Conservation (phyloP, 2,797 vertebrate genomes). For the Chiloscyllium punctatum region DNA sequence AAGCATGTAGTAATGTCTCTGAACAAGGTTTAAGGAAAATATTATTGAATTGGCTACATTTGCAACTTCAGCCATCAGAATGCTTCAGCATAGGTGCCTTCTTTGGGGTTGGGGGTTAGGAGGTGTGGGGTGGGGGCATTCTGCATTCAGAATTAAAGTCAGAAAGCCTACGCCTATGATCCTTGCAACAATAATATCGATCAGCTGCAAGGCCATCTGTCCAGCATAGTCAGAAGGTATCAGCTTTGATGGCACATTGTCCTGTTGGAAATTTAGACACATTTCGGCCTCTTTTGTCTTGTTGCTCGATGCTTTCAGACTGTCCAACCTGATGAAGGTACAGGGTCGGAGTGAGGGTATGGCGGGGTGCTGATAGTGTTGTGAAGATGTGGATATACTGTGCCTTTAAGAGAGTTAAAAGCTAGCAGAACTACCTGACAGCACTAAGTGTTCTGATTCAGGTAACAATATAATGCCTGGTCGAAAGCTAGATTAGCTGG, state of each 20-base stretch:
- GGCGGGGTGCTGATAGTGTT: no score
- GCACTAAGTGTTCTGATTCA: no score
- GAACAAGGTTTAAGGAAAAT: no score
- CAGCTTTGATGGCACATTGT: not conserved
- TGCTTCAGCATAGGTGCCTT: not conserved
- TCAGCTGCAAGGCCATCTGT: not conserved
- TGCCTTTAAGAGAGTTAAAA: no score
- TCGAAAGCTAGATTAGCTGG: no score
- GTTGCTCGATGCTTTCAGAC: not conserved
- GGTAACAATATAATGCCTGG: no score
- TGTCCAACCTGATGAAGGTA: not conserved
- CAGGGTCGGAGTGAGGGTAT: no score
- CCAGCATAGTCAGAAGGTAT: not conserved
- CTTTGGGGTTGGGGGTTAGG: no score
- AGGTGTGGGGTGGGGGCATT: no score
- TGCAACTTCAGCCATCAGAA: not conserved
- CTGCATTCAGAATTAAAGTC: not conserved
- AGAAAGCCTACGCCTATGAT: not conserved
- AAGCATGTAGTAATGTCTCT: no score
- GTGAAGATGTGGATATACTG: no score
- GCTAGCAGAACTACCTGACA: no score
- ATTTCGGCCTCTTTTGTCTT: not conserved
- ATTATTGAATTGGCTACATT: not conserved
- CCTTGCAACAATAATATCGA: not conserved
- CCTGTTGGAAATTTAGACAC: not conserved